A percentile compares a stretch with the other conserved stretches of the same genome.
Evolutionary conservation across 2,888 invertebrate genomes (phyloP).

Genomic region (Fragum fragum): DNA sequence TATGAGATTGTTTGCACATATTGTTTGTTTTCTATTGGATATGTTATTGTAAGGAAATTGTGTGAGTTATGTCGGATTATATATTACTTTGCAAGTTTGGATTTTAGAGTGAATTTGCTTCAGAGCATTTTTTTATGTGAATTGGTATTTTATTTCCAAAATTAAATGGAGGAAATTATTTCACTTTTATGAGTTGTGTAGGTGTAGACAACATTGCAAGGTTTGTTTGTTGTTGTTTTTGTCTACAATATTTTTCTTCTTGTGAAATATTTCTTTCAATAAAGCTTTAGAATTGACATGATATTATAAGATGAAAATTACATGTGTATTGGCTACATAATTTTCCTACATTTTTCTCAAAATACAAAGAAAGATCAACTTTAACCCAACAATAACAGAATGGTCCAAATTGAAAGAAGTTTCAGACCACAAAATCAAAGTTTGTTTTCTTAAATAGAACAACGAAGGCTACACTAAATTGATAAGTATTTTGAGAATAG

Average conservation of each 20-base stretch:
- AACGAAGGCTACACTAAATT: too few species aligned
- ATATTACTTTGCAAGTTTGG: not conserved
- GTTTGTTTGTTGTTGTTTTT: not conserved
- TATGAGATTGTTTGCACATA: slow-evolving; percentile 16
- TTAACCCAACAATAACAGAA: too few species aligned
- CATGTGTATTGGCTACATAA: too few species aligned
- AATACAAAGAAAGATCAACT: too few species aligned
- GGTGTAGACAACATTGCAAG: not conserved
- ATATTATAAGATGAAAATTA: too few species aligned
- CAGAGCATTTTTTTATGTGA: not conserved
- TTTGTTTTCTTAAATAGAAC: too few species aligned
- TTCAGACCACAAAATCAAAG: too few species aligned
- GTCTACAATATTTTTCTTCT: not conserved
- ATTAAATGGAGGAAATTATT: not conserved
- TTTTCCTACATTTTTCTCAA: too few species aligned
- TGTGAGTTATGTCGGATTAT: not conserved
- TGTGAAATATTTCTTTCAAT: too few species aligned
- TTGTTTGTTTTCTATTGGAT: slow-evolving; percentile 3
- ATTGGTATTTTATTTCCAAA: not conserved
- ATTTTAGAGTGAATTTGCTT: not conserved
- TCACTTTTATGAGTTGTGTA: not conserved
- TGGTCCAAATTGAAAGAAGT: too few species aligned
- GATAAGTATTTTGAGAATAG: too few species aligned
- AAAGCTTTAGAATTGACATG: too few species aligned
- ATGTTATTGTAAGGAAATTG: slow-evolving; percentile 6